A percentile compares a stretch with the other conserved stretches of the same genome.
These are phyloP conservation scores for Morus bassanus DNA, from an alignment of 2,797 vertebrate genomes.

Conservation along the genomic window DNA sequence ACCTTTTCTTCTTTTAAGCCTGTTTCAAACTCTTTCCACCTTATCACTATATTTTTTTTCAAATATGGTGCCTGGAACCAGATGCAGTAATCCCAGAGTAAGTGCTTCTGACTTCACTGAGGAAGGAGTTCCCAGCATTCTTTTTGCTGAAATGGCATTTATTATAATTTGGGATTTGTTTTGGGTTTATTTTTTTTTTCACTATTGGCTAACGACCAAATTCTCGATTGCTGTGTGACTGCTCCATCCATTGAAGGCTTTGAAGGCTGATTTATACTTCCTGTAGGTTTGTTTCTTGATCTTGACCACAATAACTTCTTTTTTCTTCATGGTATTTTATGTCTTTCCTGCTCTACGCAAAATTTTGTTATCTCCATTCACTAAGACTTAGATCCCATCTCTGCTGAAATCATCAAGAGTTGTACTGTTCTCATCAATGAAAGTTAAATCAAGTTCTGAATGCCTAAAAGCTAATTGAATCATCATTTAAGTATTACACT, in stretches of 20 bases:
- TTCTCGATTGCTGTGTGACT: background rate
- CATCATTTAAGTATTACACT: background rate
- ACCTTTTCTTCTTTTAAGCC: background rate
- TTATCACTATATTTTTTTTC: background rate
- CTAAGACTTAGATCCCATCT: background rate
- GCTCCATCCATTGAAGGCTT: background rate
- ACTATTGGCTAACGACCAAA: background rate
- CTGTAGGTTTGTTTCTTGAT: background rate
- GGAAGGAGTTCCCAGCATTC: background rate
- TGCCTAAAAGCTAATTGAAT: background rate
- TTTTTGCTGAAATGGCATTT: background rate
- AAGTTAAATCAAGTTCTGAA: background rate
- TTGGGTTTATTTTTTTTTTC: background rate
- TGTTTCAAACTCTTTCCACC: background rate
- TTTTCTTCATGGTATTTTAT: background rate
- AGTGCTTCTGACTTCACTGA: background rate
- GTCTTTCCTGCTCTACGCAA: background rate
- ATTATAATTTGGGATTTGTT: background rate
- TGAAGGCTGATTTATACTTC: background rate
- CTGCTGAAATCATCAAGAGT: background rate
- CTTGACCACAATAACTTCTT: background rate
- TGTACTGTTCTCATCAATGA: background rate
- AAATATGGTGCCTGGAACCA: background rate
- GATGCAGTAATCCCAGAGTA: background rate
- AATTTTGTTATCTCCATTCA: background rate